Percentiles rank a stretch among this genome's conserved stretches.
phyloP scores from a whole-genome alignment of 2,888 invertebrate genomes.

The Trissonchulus sp. region DNA sequence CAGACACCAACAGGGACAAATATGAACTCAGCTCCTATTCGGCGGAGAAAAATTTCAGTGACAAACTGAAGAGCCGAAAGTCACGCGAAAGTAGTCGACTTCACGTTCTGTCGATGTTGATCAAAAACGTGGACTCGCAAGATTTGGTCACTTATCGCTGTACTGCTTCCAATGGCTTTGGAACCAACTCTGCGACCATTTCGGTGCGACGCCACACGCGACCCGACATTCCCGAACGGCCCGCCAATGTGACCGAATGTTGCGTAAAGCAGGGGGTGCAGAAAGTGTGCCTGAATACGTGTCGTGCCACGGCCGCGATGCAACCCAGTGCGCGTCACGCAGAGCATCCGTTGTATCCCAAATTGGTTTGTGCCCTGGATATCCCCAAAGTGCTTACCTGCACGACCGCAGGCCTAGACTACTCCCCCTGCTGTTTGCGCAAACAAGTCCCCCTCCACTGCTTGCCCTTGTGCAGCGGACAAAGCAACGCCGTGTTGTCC shows the following conservation, averaged over 20 bases:
- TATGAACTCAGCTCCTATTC: constrained; percentile 1
- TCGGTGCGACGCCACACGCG: neutral
- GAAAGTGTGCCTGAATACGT: constrained; percentile 33
- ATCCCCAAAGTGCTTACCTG: constrained; percentile 36
- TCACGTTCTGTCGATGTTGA: constrained; percentile 12
- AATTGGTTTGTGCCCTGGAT: constrained; percentile 33
- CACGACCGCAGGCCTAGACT: constrained; percentile 31
- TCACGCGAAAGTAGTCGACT: neutral
- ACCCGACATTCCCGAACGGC: constrained; percentile 30
- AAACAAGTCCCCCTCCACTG: constrained; percentile 37
- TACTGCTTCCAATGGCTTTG: constrained; percentile 19
- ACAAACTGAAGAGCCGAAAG: neutral
- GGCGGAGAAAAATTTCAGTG: neutral
- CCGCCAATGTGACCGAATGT: constrained; percentile 37
- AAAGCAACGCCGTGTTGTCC: neutral
- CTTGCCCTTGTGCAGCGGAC: constrained; percentile 38
- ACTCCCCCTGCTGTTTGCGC: constrained; percentile 38
- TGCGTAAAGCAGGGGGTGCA: constrained; percentile 32
- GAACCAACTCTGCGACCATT: constrained; percentile 16
- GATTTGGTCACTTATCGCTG: constrained; percentile 30
- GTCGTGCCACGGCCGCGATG: neutral
- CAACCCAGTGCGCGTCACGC: neutral
- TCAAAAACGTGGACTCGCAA: neutral
- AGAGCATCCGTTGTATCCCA: neutral
- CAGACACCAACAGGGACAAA: neutral